Evolutionary conservation across 35 echinoderm and acorn worm genomes (phyloP).

Genomic region (Diadema setosum): DNA sequence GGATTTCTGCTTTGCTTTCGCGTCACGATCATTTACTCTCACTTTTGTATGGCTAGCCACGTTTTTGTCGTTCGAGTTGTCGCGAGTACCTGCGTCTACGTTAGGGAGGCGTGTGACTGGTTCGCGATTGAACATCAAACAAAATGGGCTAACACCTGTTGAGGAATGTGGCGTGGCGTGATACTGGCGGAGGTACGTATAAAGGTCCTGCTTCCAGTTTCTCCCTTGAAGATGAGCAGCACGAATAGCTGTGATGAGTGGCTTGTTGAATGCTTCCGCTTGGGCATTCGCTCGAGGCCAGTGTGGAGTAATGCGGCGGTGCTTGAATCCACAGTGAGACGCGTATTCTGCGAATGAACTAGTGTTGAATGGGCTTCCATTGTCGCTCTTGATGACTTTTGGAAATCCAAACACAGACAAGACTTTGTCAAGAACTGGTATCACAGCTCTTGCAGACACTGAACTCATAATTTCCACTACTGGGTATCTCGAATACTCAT

Average conservation of each 20-base stretch:
- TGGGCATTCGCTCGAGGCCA: conserved; percentile 64
- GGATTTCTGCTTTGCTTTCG: background rate
- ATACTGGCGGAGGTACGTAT: conserved; percentile 66
- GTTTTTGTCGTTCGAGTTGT: background rate
- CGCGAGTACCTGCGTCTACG: background rate
- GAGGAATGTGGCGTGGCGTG: conserved; percentile 53
- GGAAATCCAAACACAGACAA: conserved; percentile 53
- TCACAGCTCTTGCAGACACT: conserved; percentile 37
- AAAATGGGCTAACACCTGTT: conserved; percentile 32
- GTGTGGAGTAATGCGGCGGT: conserved; percentile 61
- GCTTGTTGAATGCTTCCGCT: conserved; percentile 31
- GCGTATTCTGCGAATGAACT: background rate
- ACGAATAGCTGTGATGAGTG: conserved; percentile 8
- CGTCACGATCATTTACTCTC: background rate
- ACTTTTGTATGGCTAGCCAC: background rate
- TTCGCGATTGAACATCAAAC: conserved; percentile 36
- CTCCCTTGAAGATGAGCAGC: conserved; percentile 7
- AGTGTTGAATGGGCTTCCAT: conserved; percentile 27
- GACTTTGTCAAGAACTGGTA: conserved; percentile 62
- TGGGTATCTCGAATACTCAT: conserved; percentile 57
- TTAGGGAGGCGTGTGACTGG: background rate
- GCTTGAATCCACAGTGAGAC: conserved; percentile 60
- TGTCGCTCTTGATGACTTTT: conserved; percentile 56
- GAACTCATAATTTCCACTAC: conserved; percentile 60
- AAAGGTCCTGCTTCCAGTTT: conserved; percentile 66